These are phyloP conservation scores for Danionella cerebrum DNA, from an alignment of 2,113 vertebrate species.

Conservation along the genomic window DNA sequence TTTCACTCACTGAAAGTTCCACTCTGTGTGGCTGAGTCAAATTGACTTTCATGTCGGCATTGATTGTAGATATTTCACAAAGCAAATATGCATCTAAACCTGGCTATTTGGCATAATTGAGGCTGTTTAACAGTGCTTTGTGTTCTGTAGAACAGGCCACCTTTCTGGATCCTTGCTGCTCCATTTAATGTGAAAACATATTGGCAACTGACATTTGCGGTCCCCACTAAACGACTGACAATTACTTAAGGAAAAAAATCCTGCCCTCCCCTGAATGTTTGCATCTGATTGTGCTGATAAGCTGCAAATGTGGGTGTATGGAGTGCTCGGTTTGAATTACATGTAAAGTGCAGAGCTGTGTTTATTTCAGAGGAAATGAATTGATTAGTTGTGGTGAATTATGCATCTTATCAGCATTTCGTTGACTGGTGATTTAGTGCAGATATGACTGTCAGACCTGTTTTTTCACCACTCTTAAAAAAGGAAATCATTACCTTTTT, in stretches of 20 bases:
- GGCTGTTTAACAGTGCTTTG: constrained; percentile 70
- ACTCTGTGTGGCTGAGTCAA: constrained; percentile 55
- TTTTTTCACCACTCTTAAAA: not conserved
- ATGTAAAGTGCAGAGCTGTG: constrained; percentile 17
- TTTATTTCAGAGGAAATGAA: constrained; percentile 32
- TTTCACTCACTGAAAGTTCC: constrained; percentile 39
- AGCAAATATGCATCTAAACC: constrained; percentile 66
- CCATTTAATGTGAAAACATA: constrained; percentile 71
- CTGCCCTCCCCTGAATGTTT: constrained; percentile 60
- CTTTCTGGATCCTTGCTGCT: constrained; percentile 66
- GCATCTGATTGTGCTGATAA: constrained; percentile 68
- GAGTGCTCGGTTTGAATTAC: constrained; percentile 21
- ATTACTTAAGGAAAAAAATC: constrained; percentile 64
- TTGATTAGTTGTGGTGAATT: constrained; percentile 25
- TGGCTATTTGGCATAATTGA: constrained; percentile 67
- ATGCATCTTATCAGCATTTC: constrained; percentile 29
- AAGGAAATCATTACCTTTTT: no score
- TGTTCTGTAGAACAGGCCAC: constrained; percentile 45
- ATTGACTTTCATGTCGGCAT: constrained; percentile 67
- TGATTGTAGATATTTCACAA: constrained; percentile 62
- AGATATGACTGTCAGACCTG: not conserved
- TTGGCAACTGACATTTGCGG: constrained; percentile 66
- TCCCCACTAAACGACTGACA: constrained; percentile 68
- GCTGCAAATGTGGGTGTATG: constrained; percentile 64
- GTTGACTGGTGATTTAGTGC: not conserved